These are phyloP conservation scores for Suricata suricatta DNA, from an alignment of 2,113 vertebrate genomes.

Conservation along the genomic window DNA sequence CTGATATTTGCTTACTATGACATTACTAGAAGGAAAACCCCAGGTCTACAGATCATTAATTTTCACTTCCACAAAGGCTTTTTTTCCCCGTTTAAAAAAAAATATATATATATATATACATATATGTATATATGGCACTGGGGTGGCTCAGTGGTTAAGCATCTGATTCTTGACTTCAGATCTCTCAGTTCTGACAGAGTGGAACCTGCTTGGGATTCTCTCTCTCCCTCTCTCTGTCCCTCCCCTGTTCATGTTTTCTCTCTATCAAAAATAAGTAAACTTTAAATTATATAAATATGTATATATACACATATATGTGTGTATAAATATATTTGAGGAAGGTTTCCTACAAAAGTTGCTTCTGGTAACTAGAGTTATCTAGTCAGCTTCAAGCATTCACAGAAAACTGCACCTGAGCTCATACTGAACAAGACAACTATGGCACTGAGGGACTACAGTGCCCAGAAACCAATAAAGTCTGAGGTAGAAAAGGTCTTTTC, in stretches of 20 bases:
- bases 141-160: no score
- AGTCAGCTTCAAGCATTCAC: constrained; percentile 39
- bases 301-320: fast-evolving
- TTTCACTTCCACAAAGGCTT: background rate
- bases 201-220: no score
- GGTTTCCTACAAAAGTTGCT: constrained; percentile 18
- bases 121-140: no score
- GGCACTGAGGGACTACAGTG: background rate
- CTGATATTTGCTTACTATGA: background rate
- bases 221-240: no score
- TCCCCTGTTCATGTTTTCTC: no score
- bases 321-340: background rate
- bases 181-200: no score
- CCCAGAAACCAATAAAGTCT: constrained; percentile 43
- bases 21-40: background rate
- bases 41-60: background rate
- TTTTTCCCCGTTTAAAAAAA: background rate
- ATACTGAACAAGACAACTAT: background rate
- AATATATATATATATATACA: background rate
- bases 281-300: no score
- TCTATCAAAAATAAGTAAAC: no score
- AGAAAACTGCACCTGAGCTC: background rate
- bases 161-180: no score
- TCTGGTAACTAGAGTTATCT: constrained; percentile 28
- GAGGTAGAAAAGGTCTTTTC: constrained; percentile 38